These are phyloP conservation scores for Eulithis testata DNA, from an alignment of 2,888 invertebrate species.

Conservation along the genomic window DNA sequence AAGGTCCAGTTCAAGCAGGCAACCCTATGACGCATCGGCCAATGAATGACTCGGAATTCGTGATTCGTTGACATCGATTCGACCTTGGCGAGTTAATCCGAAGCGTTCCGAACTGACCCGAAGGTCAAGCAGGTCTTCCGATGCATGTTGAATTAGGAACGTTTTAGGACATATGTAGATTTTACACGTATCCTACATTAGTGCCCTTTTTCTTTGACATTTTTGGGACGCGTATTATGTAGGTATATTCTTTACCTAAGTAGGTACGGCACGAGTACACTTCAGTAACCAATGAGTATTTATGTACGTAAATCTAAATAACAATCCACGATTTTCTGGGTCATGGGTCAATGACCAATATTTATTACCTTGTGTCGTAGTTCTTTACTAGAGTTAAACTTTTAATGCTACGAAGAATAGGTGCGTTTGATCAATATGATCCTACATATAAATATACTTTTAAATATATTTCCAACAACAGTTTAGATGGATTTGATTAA, in stretches of 20 bases:
- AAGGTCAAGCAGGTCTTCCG: conserved; percentile 52
- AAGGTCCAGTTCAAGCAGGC: conserved; percentile 14
- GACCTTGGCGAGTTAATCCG: conserved; percentile 58
- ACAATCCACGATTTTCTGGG: too few species aligned
- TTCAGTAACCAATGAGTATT: conserved; percentile 1
- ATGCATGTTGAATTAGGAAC: conserved; percentile 47
- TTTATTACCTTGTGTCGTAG: too few species aligned
- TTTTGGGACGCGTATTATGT: conserved; percentile 22
- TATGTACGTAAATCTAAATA: background rate
- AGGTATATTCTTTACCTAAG: conserved; percentile 31
- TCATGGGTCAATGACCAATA: too few species aligned
- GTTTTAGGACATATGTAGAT: conserved; percentile 22
- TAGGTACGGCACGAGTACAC: background rate
- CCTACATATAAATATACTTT: too few species aligned
- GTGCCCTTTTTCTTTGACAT: conserved; percentile 34
- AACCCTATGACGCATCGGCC: conserved; percentile 49
- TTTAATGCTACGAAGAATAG: too few species aligned
- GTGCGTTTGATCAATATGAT: too few species aligned
- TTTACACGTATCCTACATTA: conserved; percentile 23
- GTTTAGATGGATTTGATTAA: conserved; percentile 38
- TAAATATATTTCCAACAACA: background rate
- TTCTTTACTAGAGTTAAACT: too few species aligned
- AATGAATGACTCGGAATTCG: conserved; percentile 49
- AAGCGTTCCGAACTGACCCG: conserved; percentile 46
- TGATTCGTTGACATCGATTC: conserved; percentile 55